A percentile compares a stretch with the other conserved stretches of the same genome.
Conservation (phyloP, 2,113 vertebrate genomes). For the Acanthisitta chloris region DNA sequence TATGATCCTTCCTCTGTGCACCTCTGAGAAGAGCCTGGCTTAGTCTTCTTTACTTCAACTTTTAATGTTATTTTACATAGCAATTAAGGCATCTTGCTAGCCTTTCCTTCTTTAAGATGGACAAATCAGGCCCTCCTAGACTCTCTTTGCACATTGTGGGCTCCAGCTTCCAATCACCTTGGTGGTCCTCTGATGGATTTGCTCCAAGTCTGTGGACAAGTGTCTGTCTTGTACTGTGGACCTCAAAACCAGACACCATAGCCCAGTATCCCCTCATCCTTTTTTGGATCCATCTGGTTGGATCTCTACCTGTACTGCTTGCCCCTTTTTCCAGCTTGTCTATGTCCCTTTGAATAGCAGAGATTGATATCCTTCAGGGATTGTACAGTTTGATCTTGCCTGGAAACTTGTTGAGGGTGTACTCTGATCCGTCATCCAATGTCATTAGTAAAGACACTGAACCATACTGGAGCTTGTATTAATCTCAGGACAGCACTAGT, state of each 20-base stretch:
- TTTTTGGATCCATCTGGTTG: neutral
- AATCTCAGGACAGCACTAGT: neutral
- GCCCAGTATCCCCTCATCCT: neutral
- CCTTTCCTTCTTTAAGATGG: neutral
- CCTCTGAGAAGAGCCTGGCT: neutral
- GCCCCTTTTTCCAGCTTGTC: neutral
- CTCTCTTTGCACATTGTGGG: neutral
- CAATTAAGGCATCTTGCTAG: neutral
- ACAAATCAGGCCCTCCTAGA: neutral
- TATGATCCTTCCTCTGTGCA: neutral
- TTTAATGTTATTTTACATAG: neutral
- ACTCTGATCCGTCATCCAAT: neutral
- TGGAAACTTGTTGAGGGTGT: neutral
- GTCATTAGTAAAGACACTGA: neutral
- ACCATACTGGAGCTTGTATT: neutral
- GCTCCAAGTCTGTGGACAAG: neutral
- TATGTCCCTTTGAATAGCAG: neutral
- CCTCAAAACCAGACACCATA: neutral
- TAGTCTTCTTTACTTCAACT: neutral
- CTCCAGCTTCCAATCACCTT: neutral
- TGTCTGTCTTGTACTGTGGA: neutral
- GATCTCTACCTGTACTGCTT: neutral
- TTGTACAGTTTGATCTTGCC: neutral
- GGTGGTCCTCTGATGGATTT: neutral
- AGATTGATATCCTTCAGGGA: neutral